These are phyloP conservation scores for Amphilophus citrinellus DNA, from an alignment of 2,113 vertebrate genomes.

Conservation along the genomic window DNA sequence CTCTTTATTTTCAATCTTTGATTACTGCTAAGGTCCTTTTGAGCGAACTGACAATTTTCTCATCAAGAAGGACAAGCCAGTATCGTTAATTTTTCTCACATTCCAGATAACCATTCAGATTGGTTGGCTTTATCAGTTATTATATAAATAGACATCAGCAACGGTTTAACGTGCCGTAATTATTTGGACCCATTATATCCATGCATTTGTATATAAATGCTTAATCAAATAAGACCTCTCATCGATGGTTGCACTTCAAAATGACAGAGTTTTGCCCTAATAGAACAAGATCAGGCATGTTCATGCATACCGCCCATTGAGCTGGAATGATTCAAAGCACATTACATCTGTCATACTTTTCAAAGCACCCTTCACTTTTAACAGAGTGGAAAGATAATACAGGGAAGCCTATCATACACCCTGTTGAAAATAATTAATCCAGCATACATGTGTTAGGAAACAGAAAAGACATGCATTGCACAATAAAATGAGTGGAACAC, in stretches of 20 bases:
- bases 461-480: conserved; percentile 40
- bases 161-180: conserved; percentile 47
- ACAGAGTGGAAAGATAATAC: conserved; percentile 74
- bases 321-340: conserved; percentile 61
- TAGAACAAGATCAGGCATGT: conserved; percentile 50
- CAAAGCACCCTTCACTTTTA: conserved; percentile 55
- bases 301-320: conserved; percentile 56
- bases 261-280: conserved; percentile 46
- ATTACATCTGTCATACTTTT: conserved; percentile 71
- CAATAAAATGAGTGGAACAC: conserved; percentile 34
- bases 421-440: conserved; percentile 72
- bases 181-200: conserved; percentile 39
- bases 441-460: conserved; percentile 31
- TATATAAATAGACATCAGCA: conserved; percentile 48
- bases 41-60: neutral
- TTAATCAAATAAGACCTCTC: conserved; percentile 54
- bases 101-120: neutral
- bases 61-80: neutral
- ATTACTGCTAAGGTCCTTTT: neutral
- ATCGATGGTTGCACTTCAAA: conserved; percentile 17
- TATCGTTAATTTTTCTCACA: conserved; percentile 1
- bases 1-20: neutral
- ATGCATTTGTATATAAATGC: conserved; percentile 52
- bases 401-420: conserved; percentile 68
- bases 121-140: conserved; percentile 38